These are phyloP conservation scores for Danionella dracula DNA, from an alignment of 2,797 vertebrate species.

Conservation along the genomic window DNA sequence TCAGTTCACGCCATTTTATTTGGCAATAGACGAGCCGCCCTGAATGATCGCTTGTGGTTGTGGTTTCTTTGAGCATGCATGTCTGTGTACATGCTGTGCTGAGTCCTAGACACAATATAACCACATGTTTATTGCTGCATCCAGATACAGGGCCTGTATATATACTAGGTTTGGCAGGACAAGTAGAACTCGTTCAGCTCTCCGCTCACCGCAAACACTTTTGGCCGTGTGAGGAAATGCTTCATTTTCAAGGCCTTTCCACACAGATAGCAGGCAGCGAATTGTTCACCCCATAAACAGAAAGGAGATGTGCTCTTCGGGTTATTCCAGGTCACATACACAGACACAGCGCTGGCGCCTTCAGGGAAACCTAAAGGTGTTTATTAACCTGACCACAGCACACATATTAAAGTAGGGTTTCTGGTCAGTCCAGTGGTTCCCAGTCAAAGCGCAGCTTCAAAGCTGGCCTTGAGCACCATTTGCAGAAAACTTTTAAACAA, in stretches of 20 bases:
- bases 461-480: conserved; percentile 38
- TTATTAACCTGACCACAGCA: conserved; percentile 32
- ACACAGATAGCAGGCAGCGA: conserved; percentile 29
- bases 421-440: conserved; percentile 52
- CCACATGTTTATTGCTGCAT: conserved; percentile 11
- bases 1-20: background rate
- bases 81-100: background rate
- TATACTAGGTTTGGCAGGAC: background rate
- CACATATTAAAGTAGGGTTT: conserved; percentile 37
- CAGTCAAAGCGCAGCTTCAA: conserved; percentile 52
- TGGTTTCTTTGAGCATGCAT: conserved; percentile 1
- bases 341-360: background rate
- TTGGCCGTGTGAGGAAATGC: conserved; percentile 3
- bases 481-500: conserved; percentile 35
- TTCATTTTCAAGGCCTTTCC: conserved; percentile 12
- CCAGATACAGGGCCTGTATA: background rate
- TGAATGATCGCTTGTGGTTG: conserved; percentile 16
- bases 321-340: conserved; percentile 6
- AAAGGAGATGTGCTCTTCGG: background rate
- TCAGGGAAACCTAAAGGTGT: background rate
- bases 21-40: conserved; percentile 10
- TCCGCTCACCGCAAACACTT: conserved; percentile 15
- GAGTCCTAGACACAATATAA: conserved; percentile 1
- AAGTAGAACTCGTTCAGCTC: background rate
- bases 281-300: conserved; percentile 41